Evolutionary conservation across 2,888 invertebrate genomes (phyloP).

Genomic region (Hylaea fasciaria): DNA sequence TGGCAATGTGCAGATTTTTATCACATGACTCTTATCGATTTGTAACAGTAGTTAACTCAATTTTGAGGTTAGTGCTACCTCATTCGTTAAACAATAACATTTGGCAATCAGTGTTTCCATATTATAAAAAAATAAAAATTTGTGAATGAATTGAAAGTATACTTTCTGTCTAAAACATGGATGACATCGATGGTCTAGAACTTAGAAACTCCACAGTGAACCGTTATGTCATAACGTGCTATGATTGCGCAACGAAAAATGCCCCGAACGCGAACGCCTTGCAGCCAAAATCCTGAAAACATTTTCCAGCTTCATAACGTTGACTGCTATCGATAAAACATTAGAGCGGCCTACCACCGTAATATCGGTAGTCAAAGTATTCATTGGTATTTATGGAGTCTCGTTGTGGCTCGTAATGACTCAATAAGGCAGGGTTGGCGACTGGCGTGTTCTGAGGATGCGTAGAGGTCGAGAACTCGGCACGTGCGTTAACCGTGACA

Average conservation of each 20-base stretch:
- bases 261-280: slow-evolving; percentile 10
- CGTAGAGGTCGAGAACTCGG: slow-evolving; percentile 35
- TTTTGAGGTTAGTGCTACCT: no score
- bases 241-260: slow-evolving; percentile 13
- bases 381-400: slow-evolving; percentile 43
- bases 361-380: slow-evolving; percentile 38
- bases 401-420: slow-evolving; percentile 42
- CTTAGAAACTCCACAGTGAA: neutral
- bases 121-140: no score
- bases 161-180: no score
- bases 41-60: no score
- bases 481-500: slow-evolving; percentile 36
- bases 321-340: slow-evolving; percentile 40
- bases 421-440: slow-evolving; percentile 41
- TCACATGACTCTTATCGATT: no score
- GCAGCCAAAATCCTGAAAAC: slow-evolving; percentile 18
- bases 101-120: no score
- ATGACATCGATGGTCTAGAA: no score
- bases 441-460: slow-evolving; percentile 28
- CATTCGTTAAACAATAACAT: no score
- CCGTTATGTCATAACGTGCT: neutral
- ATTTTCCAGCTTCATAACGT: slow-evolving; percentile 23
- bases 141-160: no score
- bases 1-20: no score
- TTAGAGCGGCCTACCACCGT: slow-evolving; percentile 37